A percentile compares a stretch with the other conserved stretches of the same genome.
These are phyloP conservation scores for Meiosimyza decipiens DNA, from an alignment of 2,888 invertebrate species.

Conservation along the genomic window DNA sequence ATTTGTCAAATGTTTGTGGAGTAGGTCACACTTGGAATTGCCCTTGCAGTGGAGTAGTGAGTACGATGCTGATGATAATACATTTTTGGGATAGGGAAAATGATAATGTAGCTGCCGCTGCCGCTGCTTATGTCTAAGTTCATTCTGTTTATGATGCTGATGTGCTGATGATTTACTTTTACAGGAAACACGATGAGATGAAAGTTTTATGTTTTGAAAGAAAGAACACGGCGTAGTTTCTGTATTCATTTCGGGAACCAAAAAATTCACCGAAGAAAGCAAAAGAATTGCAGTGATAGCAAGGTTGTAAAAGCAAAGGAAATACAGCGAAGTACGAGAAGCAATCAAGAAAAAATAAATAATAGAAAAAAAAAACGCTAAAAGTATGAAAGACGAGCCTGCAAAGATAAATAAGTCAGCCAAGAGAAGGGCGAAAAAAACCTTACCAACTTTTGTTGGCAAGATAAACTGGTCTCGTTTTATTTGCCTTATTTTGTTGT, in stretches of 20 bases:
- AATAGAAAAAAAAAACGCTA: background rate
- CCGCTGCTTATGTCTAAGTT: background rate
- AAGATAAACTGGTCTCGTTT: slow-evolving; percentile 16
- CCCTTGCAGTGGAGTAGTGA: no score
- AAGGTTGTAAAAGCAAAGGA: background rate
- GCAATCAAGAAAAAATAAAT: background rate
- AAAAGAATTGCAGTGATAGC: background rate
- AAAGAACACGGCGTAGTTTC: no score
- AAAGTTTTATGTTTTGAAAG: no score
- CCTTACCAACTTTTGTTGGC: slow-evolving; percentile 12
- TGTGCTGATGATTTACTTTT: background rate
- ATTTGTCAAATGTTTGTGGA: no score
- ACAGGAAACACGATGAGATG: no score
- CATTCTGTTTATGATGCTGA: slow-evolving; percentile 3
- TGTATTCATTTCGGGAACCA: background rate
- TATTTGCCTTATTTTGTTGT: slow-evolving; percentile 12
- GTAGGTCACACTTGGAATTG: no score
- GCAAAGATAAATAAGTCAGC: slow-evolving; percentile 1
- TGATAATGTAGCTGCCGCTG: background rate
- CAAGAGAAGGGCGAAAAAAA: background rate
- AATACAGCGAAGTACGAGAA: background rate
- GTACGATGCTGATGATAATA: background rate
- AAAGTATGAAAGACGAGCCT: slow-evolving; percentile 2
- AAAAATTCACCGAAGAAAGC: background rate
- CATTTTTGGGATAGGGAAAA: background rate